Base-by-base conservation (phyloP, 2,888 invertebrate genomes). In the Cyaniris semiargus region DNA sequence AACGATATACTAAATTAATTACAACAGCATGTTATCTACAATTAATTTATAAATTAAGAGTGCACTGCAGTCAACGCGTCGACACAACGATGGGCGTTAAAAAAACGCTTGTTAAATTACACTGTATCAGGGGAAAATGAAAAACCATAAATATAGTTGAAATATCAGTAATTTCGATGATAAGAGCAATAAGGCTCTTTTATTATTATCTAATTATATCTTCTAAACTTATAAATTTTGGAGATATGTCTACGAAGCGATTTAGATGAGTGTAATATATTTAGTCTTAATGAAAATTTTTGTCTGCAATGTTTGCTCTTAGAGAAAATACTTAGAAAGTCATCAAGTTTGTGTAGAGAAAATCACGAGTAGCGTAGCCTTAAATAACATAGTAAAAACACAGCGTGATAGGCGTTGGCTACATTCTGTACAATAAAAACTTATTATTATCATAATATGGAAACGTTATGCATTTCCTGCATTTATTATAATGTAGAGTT, bases 371-470 rank as follows among this genome's bases (percentile, higher is more conserved):
- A 53, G 53, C 53, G 53, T 53, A 53, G 53, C 18, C 53, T 53
- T 53, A 53, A 53, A 18, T 53, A 53, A 53, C 53, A 53, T 53
- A 18, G 53, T 18, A 53, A 53, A 53, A 53, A 53, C 53, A 4
- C 53, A 53, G 53, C 53, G 53, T 53, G 53, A 53, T 48, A 48
- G 48, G 74, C 74, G 71, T 71, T 38, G 48, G 48, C 23, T 80
- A 80, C 80, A 81, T 82, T 82, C 81, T 81, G 81, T 82, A 85
- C 86, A 84, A 85, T 87, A 87, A 88, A 87, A 87, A 87, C 83
- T 86, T 87, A 87, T 87, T 86, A 87, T 87, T 86, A 88, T 86
- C 84, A 86, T 86, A 85, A 86, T 86, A 85, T 84, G 85, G 84
- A 66, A 66, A 66, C 66, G 13, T 66, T 7, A 18, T 66, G 84